Evolutionary conservation across 2,888 invertebrate genomes (phyloP).

Genomic region (Myopa tessellatipennis): DNA sequence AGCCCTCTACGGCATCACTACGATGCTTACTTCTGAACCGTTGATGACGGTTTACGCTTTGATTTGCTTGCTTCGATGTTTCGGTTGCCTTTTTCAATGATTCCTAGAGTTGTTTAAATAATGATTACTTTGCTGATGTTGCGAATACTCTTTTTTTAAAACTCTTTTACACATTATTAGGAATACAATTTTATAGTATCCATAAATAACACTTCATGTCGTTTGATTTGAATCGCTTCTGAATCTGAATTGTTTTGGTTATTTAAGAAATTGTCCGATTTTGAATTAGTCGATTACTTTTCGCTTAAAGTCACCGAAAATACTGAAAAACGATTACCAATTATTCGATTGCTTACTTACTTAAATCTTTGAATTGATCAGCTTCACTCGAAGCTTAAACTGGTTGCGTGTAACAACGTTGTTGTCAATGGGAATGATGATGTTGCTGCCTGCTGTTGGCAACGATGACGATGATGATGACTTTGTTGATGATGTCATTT

Average conservation of each 20-base stretch:
- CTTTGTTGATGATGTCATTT: constrained; percentile 32
- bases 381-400: neutral
- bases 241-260: no score
- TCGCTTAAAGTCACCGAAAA: no score
- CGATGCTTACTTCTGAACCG: neutral
- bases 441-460: neutral
- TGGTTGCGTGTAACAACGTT: constrained; percentile 18
- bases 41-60: neutral
- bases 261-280: neutral
- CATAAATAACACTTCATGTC: neutral
- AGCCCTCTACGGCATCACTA: neutral
- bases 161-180: neutral
- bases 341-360: neutral
- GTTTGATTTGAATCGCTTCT: no score
- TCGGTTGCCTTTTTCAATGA: neutral
- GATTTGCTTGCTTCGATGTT: constrained; percentile 16
- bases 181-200: neutral
- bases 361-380: neutral
- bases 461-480: constrained; percentile 15
- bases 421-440: constrained; percentile 26
- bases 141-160: no score
- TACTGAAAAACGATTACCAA: no score
- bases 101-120: neutral
- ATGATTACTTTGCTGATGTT: neutral
- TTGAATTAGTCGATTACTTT: neutral